phyloP scores from a whole-genome alignment of 2,113 vertebrate species.

The Entomyzon cyanotis region DNA sequence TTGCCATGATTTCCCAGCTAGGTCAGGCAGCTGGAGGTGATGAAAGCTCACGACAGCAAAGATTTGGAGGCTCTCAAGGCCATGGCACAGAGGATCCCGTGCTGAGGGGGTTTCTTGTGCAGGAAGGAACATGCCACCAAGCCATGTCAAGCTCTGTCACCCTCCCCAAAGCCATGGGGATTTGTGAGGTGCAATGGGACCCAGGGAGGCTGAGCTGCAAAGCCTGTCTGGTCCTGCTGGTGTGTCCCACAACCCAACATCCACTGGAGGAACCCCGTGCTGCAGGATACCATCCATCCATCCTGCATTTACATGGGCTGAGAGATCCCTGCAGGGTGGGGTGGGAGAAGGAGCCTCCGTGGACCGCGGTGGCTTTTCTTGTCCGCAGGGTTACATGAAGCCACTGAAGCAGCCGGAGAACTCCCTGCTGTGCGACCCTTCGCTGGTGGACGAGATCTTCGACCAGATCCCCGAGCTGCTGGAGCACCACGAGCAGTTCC shows the following conservation, averaged over 20 bases:
- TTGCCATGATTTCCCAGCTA: background rate
- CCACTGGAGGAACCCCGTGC: background rate
- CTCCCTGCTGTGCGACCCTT: slow-evolving; percentile 87
- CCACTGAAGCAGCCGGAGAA: slow-evolving; percentile 94
- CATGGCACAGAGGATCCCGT: accelerated
- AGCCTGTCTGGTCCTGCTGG: background rate
- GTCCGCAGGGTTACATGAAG: slow-evolving; percentile 91
- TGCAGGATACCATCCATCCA: background rate
- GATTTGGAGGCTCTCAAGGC: background rate
- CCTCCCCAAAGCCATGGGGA: background rate
- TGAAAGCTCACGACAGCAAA: background rate
- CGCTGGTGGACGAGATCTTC: slow-evolving; percentile 96
- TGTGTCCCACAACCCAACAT: accelerated
- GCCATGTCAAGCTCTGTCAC: background rate
- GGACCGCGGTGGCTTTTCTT: background rate
- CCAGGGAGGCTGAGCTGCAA: background rate
- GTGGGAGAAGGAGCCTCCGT: background rate
- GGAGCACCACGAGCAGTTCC: slow-evolving; percentile 95
- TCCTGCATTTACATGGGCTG: accelerated
- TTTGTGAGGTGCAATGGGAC: background rate
- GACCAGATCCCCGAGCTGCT: slow-evolving; percentile 97
- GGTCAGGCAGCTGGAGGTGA: background rate
- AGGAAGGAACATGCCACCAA: background rate
- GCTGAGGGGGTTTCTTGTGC: background rate
- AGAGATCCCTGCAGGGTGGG: background rate